Conservation (phyloP, 1,140 invertebrate genomes). For the Temnothorax curvispinosus region DNA sequence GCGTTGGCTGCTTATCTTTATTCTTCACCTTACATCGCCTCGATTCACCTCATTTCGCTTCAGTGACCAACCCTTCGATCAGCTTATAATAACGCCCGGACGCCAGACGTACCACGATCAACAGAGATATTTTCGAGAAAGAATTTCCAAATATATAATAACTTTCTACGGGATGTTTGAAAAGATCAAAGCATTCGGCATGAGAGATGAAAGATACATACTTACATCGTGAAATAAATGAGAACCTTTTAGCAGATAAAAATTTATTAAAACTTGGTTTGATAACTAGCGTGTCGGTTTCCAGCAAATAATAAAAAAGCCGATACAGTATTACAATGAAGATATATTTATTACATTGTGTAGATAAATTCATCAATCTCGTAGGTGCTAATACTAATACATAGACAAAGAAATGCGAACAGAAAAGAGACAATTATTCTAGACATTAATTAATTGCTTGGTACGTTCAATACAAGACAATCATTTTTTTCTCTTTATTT, state of each 20-base stretch:
- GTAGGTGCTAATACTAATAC: background rate
- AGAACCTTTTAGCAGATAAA: background rate
- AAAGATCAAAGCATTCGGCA: background rate
- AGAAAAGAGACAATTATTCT: background rate
- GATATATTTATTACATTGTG: background rate
- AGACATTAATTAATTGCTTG: background rate
- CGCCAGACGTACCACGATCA: background rate
- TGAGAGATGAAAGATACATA: background rate
- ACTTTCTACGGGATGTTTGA: background rate
- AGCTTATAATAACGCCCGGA: conserved; percentile 61
- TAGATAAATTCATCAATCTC: background rate
- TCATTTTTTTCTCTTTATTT: background rate
- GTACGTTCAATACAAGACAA: background rate
- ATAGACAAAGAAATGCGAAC: background rate
- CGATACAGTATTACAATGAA: background rate
- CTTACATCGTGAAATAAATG: background rate
- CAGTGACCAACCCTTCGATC: conserved; percentile 72
- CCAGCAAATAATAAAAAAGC: background rate
- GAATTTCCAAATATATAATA: background rate
- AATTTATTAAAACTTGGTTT: background rate
- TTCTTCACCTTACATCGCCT: conserved; percentile 78
- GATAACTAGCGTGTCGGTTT: background rate
- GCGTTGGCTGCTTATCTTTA: conserved; percentile 83
- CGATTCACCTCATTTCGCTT: conserved; percentile 81
- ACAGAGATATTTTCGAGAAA: background rate